These are phyloP conservation scores for Hystrix brachyura DNA, from an alignment of 2,113 vertebrate species.

Conservation along the genomic window DNA sequence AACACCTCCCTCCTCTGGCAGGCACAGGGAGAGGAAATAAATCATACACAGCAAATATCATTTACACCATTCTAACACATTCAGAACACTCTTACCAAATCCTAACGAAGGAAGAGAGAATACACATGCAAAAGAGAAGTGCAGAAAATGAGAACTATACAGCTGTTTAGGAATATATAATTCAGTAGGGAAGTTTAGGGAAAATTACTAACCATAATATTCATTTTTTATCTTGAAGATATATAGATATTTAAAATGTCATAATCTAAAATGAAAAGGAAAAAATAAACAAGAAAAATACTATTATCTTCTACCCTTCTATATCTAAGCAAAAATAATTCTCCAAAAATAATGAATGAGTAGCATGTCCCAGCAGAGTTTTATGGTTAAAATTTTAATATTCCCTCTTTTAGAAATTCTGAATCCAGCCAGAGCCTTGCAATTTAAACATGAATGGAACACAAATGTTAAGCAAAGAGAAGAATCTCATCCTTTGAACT, in stretches of 20 bases:
- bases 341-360: background rate
- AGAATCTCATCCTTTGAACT: background rate
- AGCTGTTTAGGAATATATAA: background rate
- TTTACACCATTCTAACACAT: constrained; percentile 78
- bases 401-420: constrained; percentile 26
- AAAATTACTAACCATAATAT: background rate
- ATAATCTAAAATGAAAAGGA: constrained; percentile 52
- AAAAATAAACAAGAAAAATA: background rate
- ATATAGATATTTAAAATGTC: constrained; percentile 14
- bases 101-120: background rate
- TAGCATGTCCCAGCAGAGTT: background rate
- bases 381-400: background rate
- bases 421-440: background rate
- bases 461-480: background rate
- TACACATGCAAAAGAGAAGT: background rate
- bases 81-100: constrained; percentile 61
- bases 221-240: constrained; percentile 51
- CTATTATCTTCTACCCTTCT: background rate
- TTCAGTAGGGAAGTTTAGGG: background rate
- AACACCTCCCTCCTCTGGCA: constrained; percentile 76
- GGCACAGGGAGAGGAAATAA: constrained; percentile 62
- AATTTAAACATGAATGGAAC: background rate
- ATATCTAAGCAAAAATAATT: background rate
- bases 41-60: constrained; percentile 77
- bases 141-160: background rate